A percentile compares a stretch with the other conserved stretches of the same genome.
These are phyloP conservation scores for Uropetala carovei DNA, from an alignment of 2,888 invertebrate genomes.

Conservation along the genomic window DNA sequence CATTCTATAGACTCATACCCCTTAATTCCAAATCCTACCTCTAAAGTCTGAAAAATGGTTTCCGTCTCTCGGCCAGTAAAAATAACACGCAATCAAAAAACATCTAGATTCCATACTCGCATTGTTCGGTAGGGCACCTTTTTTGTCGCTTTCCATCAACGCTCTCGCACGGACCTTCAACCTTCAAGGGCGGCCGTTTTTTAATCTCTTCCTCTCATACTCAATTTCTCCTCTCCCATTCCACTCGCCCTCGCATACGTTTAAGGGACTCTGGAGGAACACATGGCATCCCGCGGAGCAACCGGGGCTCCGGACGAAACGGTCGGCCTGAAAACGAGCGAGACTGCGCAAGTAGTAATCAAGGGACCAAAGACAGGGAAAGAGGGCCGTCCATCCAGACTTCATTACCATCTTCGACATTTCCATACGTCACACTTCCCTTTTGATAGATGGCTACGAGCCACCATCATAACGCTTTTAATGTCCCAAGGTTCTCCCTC, in stretches of 20 bases:
- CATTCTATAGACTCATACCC: not conserved
- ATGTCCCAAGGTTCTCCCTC: not conserved
- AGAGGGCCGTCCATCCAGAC: not conserved
- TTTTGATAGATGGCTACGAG: conserved; percentile 35
- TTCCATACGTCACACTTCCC: conserved; percentile 59
- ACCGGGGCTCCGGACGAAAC: not conserved
- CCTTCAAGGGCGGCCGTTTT: not conserved
- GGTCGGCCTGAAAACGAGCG: conserved; percentile 6
- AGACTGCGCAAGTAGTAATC: conserved; percentile 42
- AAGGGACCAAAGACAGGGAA: not conserved
- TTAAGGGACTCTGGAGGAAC: conserved; percentile 25
- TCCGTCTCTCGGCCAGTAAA: not conserved
- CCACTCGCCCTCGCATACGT: not conserved
- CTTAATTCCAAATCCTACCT: not conserved
- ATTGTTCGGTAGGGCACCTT: not conserved
- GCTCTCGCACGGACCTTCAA: not conserved
- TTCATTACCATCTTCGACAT: conserved; percentile 59
- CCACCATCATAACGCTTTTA: not conserved
- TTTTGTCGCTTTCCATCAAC: conserved; percentile 13
- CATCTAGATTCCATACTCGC: conserved; percentile 25
- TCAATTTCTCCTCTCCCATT: not conserved
- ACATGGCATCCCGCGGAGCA: conserved; percentile 34
- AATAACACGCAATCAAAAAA: not conserved
- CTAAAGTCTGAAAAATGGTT: not conserved
- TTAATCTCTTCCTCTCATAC: not conserved